Evolutionary conservation across 2,888 invertebrate species (phyloP).

Genomic region (Andrena chrysosceles): DNA sequence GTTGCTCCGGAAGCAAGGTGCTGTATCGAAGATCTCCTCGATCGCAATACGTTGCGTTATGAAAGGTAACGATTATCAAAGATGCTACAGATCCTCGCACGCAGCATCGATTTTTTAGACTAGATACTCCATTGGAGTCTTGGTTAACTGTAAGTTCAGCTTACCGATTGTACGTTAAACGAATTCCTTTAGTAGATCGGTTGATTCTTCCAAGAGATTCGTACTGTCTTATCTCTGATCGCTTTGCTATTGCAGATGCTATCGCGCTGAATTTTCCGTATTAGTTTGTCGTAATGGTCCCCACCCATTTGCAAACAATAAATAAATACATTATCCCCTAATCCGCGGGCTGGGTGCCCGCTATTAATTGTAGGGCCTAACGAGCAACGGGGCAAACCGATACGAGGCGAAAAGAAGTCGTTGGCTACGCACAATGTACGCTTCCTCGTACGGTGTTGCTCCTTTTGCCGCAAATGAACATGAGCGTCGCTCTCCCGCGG

Average conservation of each 20-base stretch:
- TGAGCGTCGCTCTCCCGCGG: constrained; percentile 34
- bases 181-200: background rate
- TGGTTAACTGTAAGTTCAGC: background rate
- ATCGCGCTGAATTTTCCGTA: constrained; percentile 33
- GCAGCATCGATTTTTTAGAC: background rate
- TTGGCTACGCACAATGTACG: constrained; percentile 38
- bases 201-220: background rate
- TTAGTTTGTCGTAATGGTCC: constrained; percentile 30
- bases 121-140: background rate
- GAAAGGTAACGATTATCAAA: background rate
- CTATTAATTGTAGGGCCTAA: constrained; percentile 49
- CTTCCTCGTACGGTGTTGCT: constrained; percentile 48
- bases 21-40: background rate
- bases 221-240: constrained; percentile 14
- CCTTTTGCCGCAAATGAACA: constrained; percentile 47
- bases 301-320: constrained; percentile 19
- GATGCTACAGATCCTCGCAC: background rate
- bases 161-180: background rate
- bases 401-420: constrained; percentile 11
- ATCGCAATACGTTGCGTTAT: background rate
- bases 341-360: constrained; percentile 1
- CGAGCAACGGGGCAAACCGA: constrained; percentile 32
- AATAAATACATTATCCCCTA: constrained; percentile 45
- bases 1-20: constrained; percentile 1
- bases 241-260: constrained; percentile 30